Percentiles rank a stretch among this genome's conserved stretches.
Conservation (phyloP, 2,797 vertebrate species). For the Thripadectes ignobilis region DNA sequence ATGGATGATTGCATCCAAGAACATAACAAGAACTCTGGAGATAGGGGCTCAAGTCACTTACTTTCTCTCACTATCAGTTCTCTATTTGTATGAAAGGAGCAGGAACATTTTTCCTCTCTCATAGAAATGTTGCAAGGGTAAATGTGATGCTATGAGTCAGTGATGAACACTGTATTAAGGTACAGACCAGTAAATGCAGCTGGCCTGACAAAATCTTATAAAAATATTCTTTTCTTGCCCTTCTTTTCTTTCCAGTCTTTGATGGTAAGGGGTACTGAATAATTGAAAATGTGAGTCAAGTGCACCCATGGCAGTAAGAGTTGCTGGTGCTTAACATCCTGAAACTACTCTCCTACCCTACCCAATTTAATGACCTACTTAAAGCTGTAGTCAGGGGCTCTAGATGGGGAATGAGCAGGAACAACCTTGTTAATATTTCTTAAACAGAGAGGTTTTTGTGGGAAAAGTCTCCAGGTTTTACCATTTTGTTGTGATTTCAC, state of each 20-base stretch:
- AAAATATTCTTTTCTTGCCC: background rate
- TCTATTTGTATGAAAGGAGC: background rate
- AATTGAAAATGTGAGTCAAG: background rate
- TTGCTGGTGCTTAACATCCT: background rate
- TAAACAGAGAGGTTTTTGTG: background rate
- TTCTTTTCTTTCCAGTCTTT: background rate
- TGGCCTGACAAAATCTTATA: background rate
- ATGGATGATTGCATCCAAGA: background rate
- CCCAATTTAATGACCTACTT: background rate
- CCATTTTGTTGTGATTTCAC: background rate
- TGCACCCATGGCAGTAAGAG: background rate
- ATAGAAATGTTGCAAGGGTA: background rate
- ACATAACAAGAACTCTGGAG: conserved; percentile 41
- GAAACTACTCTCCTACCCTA: background rate
- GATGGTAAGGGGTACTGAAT: background rate
- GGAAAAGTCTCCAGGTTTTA: background rate
- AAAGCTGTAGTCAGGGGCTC: background rate
- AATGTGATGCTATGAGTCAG: background rate
- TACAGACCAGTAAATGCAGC: background rate
- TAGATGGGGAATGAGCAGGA: background rate
- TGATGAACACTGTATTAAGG: rapidly evolving
- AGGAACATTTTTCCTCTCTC: background rate
- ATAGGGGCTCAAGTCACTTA: background rate
- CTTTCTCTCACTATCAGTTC: background rate
- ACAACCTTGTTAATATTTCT: background rate